phyloP scores from a whole-genome alignment of 92 coral and sea anemone species.

The Umimayanthus kanabou region DNA sequence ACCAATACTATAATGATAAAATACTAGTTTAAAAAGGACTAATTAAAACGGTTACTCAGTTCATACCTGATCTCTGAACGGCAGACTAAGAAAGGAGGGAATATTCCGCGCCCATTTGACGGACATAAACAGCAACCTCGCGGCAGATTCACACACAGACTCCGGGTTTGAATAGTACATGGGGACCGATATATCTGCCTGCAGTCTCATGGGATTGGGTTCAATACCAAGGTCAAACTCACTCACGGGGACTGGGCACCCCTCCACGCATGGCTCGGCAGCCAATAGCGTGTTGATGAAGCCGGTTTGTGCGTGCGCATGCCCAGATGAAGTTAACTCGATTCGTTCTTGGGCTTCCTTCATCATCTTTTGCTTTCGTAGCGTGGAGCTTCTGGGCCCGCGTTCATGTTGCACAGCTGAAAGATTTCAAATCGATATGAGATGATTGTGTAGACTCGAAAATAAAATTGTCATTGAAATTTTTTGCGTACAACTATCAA shows the following conservation, averaged over 20 bases:
- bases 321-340: constrained; percentile 65
- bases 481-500: too few relatives aligned
- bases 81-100: constrained; percentile 88
- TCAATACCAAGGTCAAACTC: constrained; percentile 81
- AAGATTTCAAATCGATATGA: neutral
- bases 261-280: constrained; percentile 82
- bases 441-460: too few relatives aligned
- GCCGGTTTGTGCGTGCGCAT: constrained; percentile 70
- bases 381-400: constrained; percentile 95
- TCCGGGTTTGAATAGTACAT: constrained; percentile 88
- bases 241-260: constrained; percentile 55
- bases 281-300: constrained; percentile 86
- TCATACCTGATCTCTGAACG: constrained; percentile 93
- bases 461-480: neutral
- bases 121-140: constrained; percentile 93
- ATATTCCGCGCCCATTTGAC: constrained; percentile 99
- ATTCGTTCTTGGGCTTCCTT: constrained; percentile 85
- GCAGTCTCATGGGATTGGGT: constrained; percentile 75
- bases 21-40: neutral
- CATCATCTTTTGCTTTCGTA: constrained; percentile 90
- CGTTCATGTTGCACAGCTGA: constrained; percentile 99
- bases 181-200: constrained; percentile 75
- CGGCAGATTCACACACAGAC: constrained; percentile 95
- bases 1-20: too few relatives aligned
- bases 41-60: neutral